These are phyloP conservation scores for Penelope pileata DNA, from an alignment of 2,113 vertebrate genomes.

Conservation along the genomic window DNA sequence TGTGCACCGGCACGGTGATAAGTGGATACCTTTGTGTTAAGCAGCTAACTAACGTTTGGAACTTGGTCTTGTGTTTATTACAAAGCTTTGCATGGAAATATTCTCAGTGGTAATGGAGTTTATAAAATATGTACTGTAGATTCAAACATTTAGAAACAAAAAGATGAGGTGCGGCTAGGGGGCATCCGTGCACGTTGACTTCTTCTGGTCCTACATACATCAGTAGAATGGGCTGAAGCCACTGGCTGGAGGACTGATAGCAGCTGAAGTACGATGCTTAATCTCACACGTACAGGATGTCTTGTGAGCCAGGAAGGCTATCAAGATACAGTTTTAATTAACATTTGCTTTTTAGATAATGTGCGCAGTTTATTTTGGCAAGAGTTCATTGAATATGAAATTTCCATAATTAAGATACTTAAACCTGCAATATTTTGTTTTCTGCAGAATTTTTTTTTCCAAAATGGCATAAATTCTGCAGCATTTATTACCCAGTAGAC, in stretches of 20 bases:
- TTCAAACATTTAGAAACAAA: constrained; percentile 43
- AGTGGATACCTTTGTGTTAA: constrained; percentile 62
- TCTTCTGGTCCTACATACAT: constrained; percentile 66
- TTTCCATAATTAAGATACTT: constrained; percentile 79
- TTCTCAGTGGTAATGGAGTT: constrained; percentile 21
- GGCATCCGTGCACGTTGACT: constrained; percentile 11
- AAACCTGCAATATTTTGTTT: constrained; percentile 76
- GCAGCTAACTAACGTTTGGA: constrained; percentile 71
- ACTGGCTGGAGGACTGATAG: constrained; percentile 59
- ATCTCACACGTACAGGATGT: constrained; percentile 68
- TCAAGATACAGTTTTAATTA: constrained; percentile 82
- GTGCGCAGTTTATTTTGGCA: constrained; percentile 78
- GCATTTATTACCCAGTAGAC: constrained; percentile 64
- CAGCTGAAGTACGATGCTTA: constrained; percentile 67
- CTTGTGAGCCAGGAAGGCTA: constrained; percentile 68
- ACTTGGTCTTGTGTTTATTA: constrained; percentile 56
- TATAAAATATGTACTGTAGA: constrained; percentile 58
- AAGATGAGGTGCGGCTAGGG: constrained; percentile 54
- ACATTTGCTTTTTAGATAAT: constrained; percentile 80
- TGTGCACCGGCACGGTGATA: not conserved
- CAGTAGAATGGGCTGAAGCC: constrained; percentile 61
- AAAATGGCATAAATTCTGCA: constrained; percentile 65
- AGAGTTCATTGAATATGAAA: constrained; percentile 77
- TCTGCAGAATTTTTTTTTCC: constrained; percentile 59
- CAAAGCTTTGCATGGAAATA: constrained; percentile 2